Conservation (phyloP, 2,888 invertebrate species). For the Pheosia tremula region DNA sequence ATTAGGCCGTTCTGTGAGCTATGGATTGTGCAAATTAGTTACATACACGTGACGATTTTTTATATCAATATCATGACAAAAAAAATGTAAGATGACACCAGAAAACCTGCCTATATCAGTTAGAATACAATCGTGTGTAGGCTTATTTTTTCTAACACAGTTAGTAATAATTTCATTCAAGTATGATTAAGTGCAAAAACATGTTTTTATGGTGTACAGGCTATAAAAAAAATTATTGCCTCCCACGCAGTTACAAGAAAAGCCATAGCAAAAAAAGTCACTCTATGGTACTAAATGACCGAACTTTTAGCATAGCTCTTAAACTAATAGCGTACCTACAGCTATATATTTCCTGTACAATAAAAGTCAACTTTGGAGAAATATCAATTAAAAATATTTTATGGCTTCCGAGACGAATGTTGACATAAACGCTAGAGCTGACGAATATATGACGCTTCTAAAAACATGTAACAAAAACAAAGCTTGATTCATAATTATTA, state of each 20-base stretch:
- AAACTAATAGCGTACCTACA: background rate
- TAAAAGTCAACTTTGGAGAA: too few species aligned
- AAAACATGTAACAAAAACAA: too few species aligned
- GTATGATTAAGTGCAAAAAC: background rate
- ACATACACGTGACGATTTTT: background rate
- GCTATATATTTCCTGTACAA: background rate
- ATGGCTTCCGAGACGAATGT: too few species aligned
- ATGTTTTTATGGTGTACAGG: background rate
- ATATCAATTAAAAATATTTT: too few species aligned
- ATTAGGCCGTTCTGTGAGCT: too few species aligned
- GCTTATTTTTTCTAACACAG: background rate
- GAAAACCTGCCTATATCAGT: background rate
- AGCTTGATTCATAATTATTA: too few species aligned
- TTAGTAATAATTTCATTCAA: background rate
- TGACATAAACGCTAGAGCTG: too few species aligned
- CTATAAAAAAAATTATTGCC: background rate
- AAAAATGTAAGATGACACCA: background rate
- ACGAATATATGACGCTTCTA: too few species aligned
- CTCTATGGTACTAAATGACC: slow-evolving; percentile 10
- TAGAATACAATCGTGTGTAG: background rate
- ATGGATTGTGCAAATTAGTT: too few species aligned
- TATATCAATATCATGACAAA: background rate
- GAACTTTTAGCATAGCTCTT: background rate
- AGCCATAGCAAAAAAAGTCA: background rate
- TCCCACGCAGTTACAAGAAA: background rate